Conservation (phyloP, 2,797 vertebrate genomes). For the Oreochromis grahami region DNA sequence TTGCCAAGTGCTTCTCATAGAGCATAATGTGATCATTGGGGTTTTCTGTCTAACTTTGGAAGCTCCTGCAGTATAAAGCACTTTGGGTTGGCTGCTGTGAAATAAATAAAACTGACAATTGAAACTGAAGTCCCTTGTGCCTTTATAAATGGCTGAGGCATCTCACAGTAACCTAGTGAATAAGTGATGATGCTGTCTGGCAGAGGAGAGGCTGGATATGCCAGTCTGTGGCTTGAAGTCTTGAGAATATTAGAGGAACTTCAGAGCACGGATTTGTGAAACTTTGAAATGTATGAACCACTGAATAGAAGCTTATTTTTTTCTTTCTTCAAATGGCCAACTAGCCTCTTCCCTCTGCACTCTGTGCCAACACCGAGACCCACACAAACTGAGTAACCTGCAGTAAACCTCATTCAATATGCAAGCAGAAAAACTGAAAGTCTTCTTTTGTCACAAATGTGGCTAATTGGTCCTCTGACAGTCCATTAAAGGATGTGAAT, state of each 20-base stretch:
- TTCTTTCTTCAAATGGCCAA: neutral
- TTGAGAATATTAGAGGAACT: neutral
- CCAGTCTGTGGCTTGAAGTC: neutral
- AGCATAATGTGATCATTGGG: neutral
- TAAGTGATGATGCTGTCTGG: neutral
- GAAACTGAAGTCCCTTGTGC: neutral
- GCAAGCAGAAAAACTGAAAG: neutral
- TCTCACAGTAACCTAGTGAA: neutral
- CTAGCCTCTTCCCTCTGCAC: neutral
- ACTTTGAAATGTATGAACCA: neutral
- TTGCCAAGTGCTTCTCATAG: neutral
- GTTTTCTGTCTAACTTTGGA: neutral
- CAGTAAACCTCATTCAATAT: neutral
- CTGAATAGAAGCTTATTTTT: neutral
- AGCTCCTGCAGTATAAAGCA: neutral
- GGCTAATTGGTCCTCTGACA: neutral
- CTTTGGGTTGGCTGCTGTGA: neutral
- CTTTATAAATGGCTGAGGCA: neutral
- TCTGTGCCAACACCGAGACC: neutral
- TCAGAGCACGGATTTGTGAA: neutral
- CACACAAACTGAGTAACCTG: neutral
- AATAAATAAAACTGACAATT: neutral
- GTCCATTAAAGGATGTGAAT: neutral
- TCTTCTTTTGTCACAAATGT: neutral
- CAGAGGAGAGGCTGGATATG: neutral